Evolutionary conservation across 1,140 invertebrate genomes (phyloP), one percentile per base, ranked within the genome.

Genomic region (Cardiocondyla obscurior): DNA sequence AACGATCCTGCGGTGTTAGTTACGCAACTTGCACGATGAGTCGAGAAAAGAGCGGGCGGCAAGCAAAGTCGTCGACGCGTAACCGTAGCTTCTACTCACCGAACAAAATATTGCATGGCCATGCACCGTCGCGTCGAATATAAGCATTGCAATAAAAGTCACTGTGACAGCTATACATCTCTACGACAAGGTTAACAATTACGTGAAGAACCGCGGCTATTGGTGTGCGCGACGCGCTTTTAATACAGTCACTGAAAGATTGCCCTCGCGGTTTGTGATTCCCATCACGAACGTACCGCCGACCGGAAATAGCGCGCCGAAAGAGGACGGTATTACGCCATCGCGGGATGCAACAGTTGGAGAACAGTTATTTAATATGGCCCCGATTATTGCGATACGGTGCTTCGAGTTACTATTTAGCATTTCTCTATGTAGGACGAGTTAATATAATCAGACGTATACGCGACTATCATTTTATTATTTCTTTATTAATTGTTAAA

Each of bases 161-260:
- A 83, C 33, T 39, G n/a, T n/a, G 83, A 82, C 69, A 53, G 67
- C 55, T 19, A 22, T 10, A 39, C 53, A 76, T 87, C 84, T 42
- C 76, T 64, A 69, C 30, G 76, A 82, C 86, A 84, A 76, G 82
- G 85, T 88, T 64, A 64, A 67, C 57, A 44, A 84, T 84, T 84
- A 82, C 85, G 60, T 84, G 69, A 12, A 39, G 19, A 64, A 83
- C 51, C 51, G 22, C 42, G 55, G 51, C 65, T 67, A 51, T n/a
- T 82, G 57, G 16, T 53, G 30, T 51, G 36, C 46, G 46, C 44
- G n/a, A n/a, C 84, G 72, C 70, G 65, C 72, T 77, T 70, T 86
- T 76, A 49, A 39, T 53, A 46, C 69, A 79, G 53, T 85, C 69
- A 64, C 55, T 49, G 74, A 81, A 67, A 84, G 69, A 30, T 79